Base-by-base conservation (phyloP, 2,797 vertebrate species). In the Phalanger gymnotis region DNA sequence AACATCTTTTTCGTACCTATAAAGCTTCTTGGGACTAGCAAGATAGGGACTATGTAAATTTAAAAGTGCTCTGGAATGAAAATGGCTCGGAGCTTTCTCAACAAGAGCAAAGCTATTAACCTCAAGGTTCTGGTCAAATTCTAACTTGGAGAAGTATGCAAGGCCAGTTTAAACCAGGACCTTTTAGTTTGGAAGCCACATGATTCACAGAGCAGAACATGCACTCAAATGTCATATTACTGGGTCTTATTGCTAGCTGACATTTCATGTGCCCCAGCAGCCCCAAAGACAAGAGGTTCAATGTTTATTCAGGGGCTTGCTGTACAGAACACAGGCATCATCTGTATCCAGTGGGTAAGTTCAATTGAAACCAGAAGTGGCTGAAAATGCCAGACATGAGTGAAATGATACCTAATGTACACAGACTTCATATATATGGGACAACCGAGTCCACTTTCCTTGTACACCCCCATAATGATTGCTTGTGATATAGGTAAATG, bases 21-120 rank as follows among this genome's bases (percentile, higher is more conserved):
- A 47, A 87, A 96, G 87, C 22, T 93, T 94, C 90, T 92, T 12
- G 47, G 34, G 91, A 40, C 66, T 92, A 92, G 40, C 52, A 57
- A n/a, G 93, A 87, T 55, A 89, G 54, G 31, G 52, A 47, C 91
- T 66, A 90, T 47, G 57, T 66, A 95, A 96, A 95, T 53, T 34
- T 52, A 91, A 93, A 94, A 93, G 91, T 92, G 57, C 22, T 31
- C 56, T 58, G 73, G 58, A 94, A 94, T 95, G 55, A 95, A 96
- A 97, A 94, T 66, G 92, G 93, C 66, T 96, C 27, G 57, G 56
- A 81, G 93, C 87, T 73, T 14, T 95, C 90, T 94, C 61, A 91
- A 87, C 73, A 51, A 93, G 90, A 97, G 91, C 94, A 98, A 96
- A 97, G 73, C 94, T 93, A 94, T 95, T 97, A 95, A 94, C 94